phyloP scores from a whole-genome alignment of 2,888 invertebrate species.

The Gandaritis pyraliata region DNA sequence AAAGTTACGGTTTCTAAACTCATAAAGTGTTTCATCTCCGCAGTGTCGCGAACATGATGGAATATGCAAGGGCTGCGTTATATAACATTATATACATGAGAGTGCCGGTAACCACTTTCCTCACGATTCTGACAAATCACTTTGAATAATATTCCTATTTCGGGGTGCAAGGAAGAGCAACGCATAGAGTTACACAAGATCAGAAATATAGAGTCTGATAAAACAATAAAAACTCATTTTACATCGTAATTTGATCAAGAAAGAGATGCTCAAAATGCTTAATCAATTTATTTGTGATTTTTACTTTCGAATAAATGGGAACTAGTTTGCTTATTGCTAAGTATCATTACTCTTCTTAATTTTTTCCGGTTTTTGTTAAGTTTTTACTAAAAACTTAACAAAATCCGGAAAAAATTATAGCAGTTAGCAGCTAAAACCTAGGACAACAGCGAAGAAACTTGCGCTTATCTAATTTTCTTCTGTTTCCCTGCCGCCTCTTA shows the following conservation, averaged over 20 bases:
- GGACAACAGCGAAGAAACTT: too few relatives aligned
- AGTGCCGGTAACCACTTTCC: conserved; percentile 29
- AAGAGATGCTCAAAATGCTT: too few relatives aligned
- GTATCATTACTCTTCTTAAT: too few relatives aligned
- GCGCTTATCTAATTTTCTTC: neutral
- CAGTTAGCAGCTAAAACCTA: too few relatives aligned
- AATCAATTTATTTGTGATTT: too few relatives aligned
- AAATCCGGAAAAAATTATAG: too few relatives aligned
- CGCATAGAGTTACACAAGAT: conserved; percentile 16
- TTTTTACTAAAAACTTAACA: too few relatives aligned
- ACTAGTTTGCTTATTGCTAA: too few relatives aligned
- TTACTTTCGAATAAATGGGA: too few relatives aligned
- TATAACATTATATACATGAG: conserved; percentile 7
- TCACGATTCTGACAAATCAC: conserved; percentile 74
- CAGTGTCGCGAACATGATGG: conserved; percentile 17
- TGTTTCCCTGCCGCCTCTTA: neutral
- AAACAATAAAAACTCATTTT: neutral
- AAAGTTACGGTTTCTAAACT: conserved; percentile 15
- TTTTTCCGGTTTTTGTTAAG: too few relatives aligned
- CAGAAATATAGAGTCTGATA: conserved; percentile 10
- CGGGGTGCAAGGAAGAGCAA: conserved; percentile 36
- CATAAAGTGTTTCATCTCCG: conserved; percentile 26
- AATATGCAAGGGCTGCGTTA: conserved; percentile 8
- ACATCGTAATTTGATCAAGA: too few relatives aligned
- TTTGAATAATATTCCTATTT: conserved; percentile 73